Base-by-base conservation (phyloP, 2,797 vertebrate species). In the Propithecus deckenii region DNA sequence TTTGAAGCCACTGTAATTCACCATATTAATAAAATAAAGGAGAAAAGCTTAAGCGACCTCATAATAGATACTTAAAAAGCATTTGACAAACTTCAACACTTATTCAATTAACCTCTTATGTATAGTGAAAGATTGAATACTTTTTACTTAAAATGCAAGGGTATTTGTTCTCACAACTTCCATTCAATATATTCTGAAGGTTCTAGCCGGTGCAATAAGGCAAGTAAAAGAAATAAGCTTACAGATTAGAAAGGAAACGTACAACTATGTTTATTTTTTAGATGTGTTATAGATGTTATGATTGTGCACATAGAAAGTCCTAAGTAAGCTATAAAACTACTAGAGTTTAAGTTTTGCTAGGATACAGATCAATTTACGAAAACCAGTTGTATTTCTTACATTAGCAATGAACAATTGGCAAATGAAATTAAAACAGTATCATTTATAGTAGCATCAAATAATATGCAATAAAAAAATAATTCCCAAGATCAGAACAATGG, bases 1-100 rank as follows among this genome's bases (percentile, higher is more conserved):
- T 83, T 94, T 78, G 76, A 72, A 91, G 63, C 67, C 75, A 90
- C 0, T 74, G 13, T 94, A 72, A 87, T 86, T 92, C n/a, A 89
- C 43, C 43, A 22, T 78, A 61, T 96, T 96, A 83, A 86, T 63
- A 57, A 65, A 92, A 92, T 65, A 87, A 90, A 69, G 43, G 35
- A 72, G 28, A 87, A 93, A 79, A 86, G 46, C 43, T 52, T 59
- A 91, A 94, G 38, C 86, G 84, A 81, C 25, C 11, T 88, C 84
- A 28, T 63, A 75, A 75, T 81, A 95, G 38, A 41, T 84, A 23
- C 13, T 72, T 79, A 57, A 67, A 80, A 85, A 88, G 8, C 52
- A 59, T 80, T 91, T 96, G 72, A 91, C 50, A 63, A 8, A 80
- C 10, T 93, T 91, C 22, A 85, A 12, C 55, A 85, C n/a, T 48